Percentiles rank a stretch among this genome's conserved stretches.
Conservation (phyloP, 2,113 vertebrate species). For the Cynopterus brachyotis region DNA sequence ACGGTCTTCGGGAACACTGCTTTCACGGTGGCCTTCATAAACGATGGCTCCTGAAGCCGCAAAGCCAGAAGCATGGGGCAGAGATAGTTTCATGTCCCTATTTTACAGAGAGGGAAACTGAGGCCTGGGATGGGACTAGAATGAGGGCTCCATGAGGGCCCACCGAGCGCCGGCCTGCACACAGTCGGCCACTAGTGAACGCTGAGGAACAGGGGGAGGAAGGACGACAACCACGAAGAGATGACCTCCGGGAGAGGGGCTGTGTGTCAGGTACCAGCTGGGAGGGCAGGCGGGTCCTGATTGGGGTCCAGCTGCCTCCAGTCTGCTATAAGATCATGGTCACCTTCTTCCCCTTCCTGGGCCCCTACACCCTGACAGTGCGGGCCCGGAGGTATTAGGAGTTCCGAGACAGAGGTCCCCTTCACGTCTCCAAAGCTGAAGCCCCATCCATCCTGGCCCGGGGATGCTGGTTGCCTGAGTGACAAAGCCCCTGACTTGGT, state of each 20-base stretch:
- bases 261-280: not conserved
- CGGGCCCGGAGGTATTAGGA: not conserved
- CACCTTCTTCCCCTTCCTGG: not conserved
- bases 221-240: not conserved
- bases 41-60: not conserved
- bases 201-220: not conserved
- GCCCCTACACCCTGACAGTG: not conserved
- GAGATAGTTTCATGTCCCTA: not conserved
- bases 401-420: not conserved
- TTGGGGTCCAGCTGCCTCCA: not conserved
- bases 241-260: not conserved
- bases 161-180: not conserved
- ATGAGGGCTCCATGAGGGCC: not conserved
- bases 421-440: not conserved
- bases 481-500: slow-evolving; percentile 66
- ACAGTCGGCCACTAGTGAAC: not conserved
- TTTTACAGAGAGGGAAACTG: not conserved
- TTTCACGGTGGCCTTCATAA: not conserved
- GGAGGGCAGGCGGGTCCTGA: not conserved
- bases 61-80: not conserved
- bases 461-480: not conserved
- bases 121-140: not conserved
- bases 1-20: not conserved
- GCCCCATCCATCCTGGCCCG: not conserved
- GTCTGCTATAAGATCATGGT: not conserved